These are phyloP conservation scores for Labrus mixtus DNA, from an alignment of 2,113 vertebrate genomes.

Conservation along the genomic window DNA sequence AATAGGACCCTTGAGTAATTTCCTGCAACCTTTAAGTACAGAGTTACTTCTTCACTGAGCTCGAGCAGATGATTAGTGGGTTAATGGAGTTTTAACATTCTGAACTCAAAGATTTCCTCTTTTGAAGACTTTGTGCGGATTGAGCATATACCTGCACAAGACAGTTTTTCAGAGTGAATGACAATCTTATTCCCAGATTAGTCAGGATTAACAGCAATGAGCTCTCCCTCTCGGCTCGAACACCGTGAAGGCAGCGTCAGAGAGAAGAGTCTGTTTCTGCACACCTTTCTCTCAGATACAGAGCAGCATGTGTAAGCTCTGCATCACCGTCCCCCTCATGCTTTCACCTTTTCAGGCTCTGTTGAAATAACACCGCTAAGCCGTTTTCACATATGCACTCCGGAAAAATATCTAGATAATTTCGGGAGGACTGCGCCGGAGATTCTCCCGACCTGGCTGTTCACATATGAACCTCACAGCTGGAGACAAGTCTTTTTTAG, in stretches of 20 bases:
- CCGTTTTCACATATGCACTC: slow-evolving; percentile 4
- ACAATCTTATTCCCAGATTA: slow-evolving; percentile 51
- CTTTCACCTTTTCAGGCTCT: slow-evolving; percentile 18
- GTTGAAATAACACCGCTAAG: background rate
- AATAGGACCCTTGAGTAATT: background rate
- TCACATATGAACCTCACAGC: no score
- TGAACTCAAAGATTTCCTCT: slow-evolving; percentile 10
- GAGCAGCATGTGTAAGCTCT: slow-evolving; percentile 1
- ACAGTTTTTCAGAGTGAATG: slow-evolving; percentile 27
- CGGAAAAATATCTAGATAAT: no score
- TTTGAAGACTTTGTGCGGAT: slow-evolving; percentile 22
- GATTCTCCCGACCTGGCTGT: no score
- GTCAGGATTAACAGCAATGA: slow-evolving; percentile 49
- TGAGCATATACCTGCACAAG: slow-evolving; percentile 42
- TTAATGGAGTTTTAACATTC: slow-evolving; percentile 42
- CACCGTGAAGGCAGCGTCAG: slow-evolving; percentile 10
- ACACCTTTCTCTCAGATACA: slow-evolving; percentile 3
- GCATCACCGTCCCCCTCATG: slow-evolving; percentile 3
- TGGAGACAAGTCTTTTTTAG: no score
- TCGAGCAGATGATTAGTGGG: slow-evolving; percentile 28
- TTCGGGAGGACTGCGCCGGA: no score
- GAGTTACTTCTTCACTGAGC: slow-evolving; percentile 1
- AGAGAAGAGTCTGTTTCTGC: slow-evolving; percentile 24
- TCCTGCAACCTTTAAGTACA: background rate
- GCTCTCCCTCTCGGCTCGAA: slow-evolving; percentile 36